Evolutionary conservation across 2,797 vertebrate species (phyloP), one percentile per base, ranked within the genome.

Genomic region (Miichthys miiuy): DNA sequence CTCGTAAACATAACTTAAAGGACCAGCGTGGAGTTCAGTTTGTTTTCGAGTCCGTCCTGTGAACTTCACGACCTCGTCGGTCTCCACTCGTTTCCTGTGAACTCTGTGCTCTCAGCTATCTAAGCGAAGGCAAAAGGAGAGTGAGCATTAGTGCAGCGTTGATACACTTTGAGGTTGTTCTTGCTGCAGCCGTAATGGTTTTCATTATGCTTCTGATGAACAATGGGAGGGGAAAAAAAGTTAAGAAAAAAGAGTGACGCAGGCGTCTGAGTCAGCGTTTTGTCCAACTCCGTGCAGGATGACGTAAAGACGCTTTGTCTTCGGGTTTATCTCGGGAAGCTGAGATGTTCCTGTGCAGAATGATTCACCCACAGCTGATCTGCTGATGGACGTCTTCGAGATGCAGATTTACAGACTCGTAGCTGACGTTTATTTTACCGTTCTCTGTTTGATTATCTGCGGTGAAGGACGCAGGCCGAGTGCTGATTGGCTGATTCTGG

Each of bases 401-500:
- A n/a, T n/a, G n/a, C n/a, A n/a, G n/a, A n/a, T n/a, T n/a, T n/a
- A n/a, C n/a, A n/a, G n/a, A n/a, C n/a, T n/a, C n/a, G n/a, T n/a
- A n/a, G n/a, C n/a, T n/a, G n/a, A n/a, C 34, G 34, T 38, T 38
- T 2, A 9, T 38, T 34, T 34, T 34, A 34, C 34, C 6, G 30
- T 38, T 38, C 34, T 38, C 8, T 38, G 34, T 38, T 38, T 38
- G 34, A 38, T 38, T 38, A 38, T 38, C 34, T 38, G 58, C 25
- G 63, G 72, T 72, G 68, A 46, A 83, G 67, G 82, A 75, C 57
- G 23, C 1, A 81, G 83, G 25, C 56, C 1, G 48, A 67, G 65
- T 34, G 65, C 71, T 70, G 81, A 88, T 89, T 86, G 86, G 84
- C 76, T 51, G 86, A 89, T 79, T 81, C 61, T 75, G 81, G 62